phyloP scores from a whole-genome alignment of 2,797 vertebrate species.

The Epinephelus malabaricus region DNA sequence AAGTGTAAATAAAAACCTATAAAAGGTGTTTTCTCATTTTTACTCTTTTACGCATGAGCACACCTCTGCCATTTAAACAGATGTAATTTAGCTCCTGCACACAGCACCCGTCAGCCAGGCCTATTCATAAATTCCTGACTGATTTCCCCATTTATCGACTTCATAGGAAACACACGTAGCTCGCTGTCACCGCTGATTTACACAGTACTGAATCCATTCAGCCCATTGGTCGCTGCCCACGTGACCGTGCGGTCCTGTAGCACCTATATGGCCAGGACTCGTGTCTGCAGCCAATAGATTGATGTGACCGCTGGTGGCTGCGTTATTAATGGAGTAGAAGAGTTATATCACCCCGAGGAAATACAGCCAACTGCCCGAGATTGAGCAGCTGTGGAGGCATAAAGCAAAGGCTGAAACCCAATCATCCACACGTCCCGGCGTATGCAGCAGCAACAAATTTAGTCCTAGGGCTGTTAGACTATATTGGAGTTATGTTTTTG shows the following conservation, averaged over 20 bases:
- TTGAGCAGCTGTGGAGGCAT: constrained; percentile 75
- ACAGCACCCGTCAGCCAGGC: constrained; percentile 5
- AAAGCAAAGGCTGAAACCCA: constrained; percentile 72
- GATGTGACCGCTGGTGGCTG: constrained; percentile 70
- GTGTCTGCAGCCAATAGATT: constrained; percentile 66
- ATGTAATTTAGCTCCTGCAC: constrained; percentile 33
- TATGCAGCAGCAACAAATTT: constrained; percentile 68
- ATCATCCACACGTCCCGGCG: constrained; percentile 69
- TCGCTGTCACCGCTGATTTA: constrained; percentile 64
- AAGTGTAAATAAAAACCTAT: background rate
- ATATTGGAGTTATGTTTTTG: constrained; percentile 45
- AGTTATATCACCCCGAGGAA: constrained; percentile 80
- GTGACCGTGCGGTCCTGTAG: constrained; percentile 53
- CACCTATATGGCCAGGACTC: constrained; percentile 46
- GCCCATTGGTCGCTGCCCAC: constrained; percentile 54
- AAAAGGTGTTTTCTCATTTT: background rate
- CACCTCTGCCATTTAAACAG: constrained; percentile 1
- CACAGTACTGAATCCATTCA: constrained; percentile 57
- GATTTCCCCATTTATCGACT: constrained; percentile 51
- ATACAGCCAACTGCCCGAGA: constrained; percentile 75
- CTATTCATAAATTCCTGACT: constrained; percentile 50
- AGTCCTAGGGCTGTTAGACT: constrained; percentile 33
- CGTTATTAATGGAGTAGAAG: constrained; percentile 78
- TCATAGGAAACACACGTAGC: constrained; percentile 54
- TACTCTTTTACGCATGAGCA: constrained; percentile 12